Conservation (phyloP, 2,113 vertebrate species). For the Pygathrix nemaeus region DNA sequence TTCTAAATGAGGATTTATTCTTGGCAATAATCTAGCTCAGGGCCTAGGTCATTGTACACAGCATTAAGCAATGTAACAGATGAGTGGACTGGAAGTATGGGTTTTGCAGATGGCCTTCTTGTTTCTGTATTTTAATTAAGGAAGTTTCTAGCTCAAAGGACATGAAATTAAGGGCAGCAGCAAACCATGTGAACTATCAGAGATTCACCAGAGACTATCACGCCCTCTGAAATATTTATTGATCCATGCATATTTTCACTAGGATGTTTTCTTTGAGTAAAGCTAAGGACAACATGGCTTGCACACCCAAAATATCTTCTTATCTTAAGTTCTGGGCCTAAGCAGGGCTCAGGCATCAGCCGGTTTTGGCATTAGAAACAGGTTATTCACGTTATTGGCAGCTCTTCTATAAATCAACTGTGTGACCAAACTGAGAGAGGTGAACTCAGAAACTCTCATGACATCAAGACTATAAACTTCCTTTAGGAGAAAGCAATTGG, state of each 20-base stretch:
- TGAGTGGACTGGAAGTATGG: background rate
- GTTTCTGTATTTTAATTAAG: background rate
- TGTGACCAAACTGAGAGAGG: background rate
- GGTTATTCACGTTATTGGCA: background rate
- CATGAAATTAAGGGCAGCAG: background rate
- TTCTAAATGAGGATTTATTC: background rate
- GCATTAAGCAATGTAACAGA: background rate
- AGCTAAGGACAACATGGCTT: background rate
- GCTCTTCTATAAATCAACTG: background rate
- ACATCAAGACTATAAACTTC: background rate
- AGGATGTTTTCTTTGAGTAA: background rate
- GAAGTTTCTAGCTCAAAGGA: background rate
- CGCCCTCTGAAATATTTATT: background rate
- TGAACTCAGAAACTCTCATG: background rate
- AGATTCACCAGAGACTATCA: background rate
- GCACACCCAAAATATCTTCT: background rate
- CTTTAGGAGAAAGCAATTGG: background rate
- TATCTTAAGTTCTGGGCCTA: background rate
- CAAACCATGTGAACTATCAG: background rate
- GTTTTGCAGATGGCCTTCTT: background rate
- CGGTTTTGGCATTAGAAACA: background rate
- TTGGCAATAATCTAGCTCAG: background rate
- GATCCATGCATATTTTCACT: background rate
- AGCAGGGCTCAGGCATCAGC: no score
- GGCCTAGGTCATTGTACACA: background rate